A percentile compares a stretch with the other conserved stretches of the same genome.
phyloP scores from a whole-genome alignment of 2,797 vertebrate species.

The Ambastaia sidthimunki region DNA sequence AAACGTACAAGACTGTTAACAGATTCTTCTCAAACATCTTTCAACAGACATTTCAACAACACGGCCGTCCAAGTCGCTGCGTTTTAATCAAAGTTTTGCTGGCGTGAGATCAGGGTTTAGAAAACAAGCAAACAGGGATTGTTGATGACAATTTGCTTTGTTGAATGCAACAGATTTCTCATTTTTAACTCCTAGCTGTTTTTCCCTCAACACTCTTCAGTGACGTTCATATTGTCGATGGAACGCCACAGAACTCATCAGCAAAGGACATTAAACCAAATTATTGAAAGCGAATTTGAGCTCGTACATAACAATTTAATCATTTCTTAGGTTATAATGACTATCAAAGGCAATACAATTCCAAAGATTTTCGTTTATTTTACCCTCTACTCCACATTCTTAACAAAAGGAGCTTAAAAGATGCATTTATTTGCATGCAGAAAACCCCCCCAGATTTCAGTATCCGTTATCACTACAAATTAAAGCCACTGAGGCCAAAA shows the following conservation, averaged over 20 bases:
- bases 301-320: conserved; percentile 26
- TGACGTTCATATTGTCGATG: conserved; percentile 26
- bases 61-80: neutral
- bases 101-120: neutral
- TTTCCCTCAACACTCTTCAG: conserved; percentile 14
- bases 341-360: conserved; percentile 24
- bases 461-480: conserved; percentile 41
- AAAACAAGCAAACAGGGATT: conserved; percentile 25
- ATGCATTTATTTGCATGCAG: conserved; percentile 8
- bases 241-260: conserved; percentile 1
- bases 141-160: conserved; percentile 22
- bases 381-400: conserved; percentile 8
- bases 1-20: neutral
- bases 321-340: conserved; percentile 24
- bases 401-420: conserved; percentile 13
- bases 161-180: conserved; percentile 18
- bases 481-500: conserved; percentile 42
- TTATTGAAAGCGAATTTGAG: conserved; percentile 24
- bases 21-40: neutral
- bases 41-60: neutral
- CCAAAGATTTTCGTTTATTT: conserved; percentile 31
- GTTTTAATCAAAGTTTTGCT: neutral
- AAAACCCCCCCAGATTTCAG: conserved; percentile 20
- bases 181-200: neutral
- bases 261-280: conserved; percentile 33